Conservation (phyloP, 2,113 vertebrate genomes). For the Hypanus sabinus region DNA sequence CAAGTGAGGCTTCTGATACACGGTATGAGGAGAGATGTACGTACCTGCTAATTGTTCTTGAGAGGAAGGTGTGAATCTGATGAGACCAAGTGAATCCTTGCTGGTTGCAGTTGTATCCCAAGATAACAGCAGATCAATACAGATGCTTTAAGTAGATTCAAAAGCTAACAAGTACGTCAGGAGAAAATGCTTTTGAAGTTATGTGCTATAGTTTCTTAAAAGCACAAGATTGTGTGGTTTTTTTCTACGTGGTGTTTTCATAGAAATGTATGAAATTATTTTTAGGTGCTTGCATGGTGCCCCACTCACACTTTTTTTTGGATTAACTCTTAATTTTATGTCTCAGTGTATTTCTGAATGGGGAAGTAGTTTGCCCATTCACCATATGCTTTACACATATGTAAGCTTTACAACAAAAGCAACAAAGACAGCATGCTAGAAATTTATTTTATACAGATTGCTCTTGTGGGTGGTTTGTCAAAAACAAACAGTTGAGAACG, state of each 20-base stretch:
- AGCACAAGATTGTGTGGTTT: neutral
- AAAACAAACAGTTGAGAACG: constrained; percentile 36
- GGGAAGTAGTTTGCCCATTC: neutral
- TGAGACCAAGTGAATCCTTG: neutral
- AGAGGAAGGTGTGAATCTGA: neutral
- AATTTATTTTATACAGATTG: constrained; percentile 35
- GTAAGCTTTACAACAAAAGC: neutral
- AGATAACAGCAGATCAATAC: neutral
- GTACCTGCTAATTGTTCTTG: constrained; percentile 13
- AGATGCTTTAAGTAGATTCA: neutral
- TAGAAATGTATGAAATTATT: neutral
- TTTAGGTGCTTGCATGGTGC: neutral
- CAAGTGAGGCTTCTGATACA: neutral
- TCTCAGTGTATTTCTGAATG: neutral
- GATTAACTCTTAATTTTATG: constrained; percentile 6
- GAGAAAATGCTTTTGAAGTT: neutral
- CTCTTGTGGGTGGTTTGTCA: constrained; percentile 36
- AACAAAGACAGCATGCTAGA: neutral
- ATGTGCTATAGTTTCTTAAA: neutral
- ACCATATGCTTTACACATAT: neutral
- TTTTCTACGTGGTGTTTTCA: neutral
- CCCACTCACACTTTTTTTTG: neutral
- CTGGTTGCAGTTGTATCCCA: neutral
- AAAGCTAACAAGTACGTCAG: neutral
- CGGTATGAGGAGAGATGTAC: neutral